Evolutionary conservation across 2,888 invertebrate genomes (phyloP).

Genomic region (Pandemis cinnamomeana): DNA sequence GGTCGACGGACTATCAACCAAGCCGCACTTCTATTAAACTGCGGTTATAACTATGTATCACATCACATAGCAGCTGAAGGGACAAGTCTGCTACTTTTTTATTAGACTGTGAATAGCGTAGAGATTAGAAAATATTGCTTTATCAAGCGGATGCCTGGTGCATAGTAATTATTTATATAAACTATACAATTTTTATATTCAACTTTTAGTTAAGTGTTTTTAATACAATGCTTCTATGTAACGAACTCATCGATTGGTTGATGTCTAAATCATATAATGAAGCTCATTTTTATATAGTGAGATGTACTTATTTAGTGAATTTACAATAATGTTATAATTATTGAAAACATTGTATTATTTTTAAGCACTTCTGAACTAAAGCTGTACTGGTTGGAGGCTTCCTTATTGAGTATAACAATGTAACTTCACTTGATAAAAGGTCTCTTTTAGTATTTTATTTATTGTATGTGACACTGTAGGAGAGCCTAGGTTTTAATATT

Average conservation of each 20-base stretch:
- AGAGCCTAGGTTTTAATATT: constrained; percentile 58
- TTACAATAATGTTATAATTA: constrained; percentile 40
- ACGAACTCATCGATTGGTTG: constrained; percentile 42
- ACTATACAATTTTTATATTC: constrained; percentile 72
- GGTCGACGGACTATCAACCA: constrained; percentile 39
- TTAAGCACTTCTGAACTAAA: constrained; percentile 21
- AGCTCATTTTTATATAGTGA: constrained; percentile 67
- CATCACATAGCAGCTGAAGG: constrained; percentile 58
- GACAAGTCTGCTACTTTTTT: constrained; percentile 65
- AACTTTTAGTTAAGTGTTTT: constrained; percentile 60
- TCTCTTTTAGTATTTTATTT: constrained; percentile 46
- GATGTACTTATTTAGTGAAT: constrained; percentile 66
- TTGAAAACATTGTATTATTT: constrained; percentile 34
- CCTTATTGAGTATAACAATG: constrained; percentile 19
- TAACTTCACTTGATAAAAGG: constrained; percentile 37
- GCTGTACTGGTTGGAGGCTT: constrained; percentile 24
- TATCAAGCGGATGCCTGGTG: constrained; percentile 68
- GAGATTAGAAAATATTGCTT: constrained; percentile 56
- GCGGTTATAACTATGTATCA: constrained; percentile 62
- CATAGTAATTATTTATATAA: constrained; percentile 73
- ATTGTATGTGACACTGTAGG: constrained; percentile 51
- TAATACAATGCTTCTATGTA: constrained; percentile 44
- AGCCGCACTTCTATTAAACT: constrained; percentile 52
- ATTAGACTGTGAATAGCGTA: constrained; percentile 69
- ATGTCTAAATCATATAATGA: constrained; percentile 55